phyloP scores from a whole-genome alignment of 2,888 invertebrate species.

The Cephonodes hylas region DNA sequence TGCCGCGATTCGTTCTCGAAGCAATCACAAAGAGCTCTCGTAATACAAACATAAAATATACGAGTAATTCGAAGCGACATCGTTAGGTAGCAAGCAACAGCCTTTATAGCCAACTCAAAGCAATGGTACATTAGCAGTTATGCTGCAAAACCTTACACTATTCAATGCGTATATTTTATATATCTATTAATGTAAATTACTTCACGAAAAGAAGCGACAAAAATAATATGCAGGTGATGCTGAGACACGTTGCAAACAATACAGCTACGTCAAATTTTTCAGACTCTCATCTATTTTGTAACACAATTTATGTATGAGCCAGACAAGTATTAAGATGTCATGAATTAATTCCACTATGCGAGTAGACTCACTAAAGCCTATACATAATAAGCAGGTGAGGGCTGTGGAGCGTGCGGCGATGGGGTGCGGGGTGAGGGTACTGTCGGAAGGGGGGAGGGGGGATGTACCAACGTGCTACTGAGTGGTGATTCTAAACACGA shows the following conservation, averaged over 20 bases:
- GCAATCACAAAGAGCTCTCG: neutral
- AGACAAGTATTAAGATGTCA: neutral
- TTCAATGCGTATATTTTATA: too few relatives aligned
- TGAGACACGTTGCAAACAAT: too few relatives aligned
- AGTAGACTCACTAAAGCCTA: neutral
- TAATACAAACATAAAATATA: neutral
- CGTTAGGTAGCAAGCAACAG: neutral
- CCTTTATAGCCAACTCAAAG: neutral
- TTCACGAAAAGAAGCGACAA: too few relatives aligned
- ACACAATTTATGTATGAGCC: too few relatives aligned
- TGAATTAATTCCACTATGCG: neutral
- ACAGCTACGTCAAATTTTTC: too few relatives aligned
- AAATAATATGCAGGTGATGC: too few relatives aligned
- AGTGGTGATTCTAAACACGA: neutral
- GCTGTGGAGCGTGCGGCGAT: neutral
- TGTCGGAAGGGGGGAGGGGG: neutral
- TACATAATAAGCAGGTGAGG: slow-evolving; percentile 8
- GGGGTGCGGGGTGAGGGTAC: neutral
- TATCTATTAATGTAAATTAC: too few relatives aligned
- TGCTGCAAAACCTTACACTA: too few relatives aligned
- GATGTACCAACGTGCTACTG: neutral
- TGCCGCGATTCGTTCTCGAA: neutral
- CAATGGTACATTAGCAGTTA: neutral
- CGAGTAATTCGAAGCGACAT: too few relatives aligned
- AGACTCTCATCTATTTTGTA: too few relatives aligned